phyloP scores from a whole-genome alignment of 2,797 vertebrate species.

The Aviceda leuphotes region DNA sequence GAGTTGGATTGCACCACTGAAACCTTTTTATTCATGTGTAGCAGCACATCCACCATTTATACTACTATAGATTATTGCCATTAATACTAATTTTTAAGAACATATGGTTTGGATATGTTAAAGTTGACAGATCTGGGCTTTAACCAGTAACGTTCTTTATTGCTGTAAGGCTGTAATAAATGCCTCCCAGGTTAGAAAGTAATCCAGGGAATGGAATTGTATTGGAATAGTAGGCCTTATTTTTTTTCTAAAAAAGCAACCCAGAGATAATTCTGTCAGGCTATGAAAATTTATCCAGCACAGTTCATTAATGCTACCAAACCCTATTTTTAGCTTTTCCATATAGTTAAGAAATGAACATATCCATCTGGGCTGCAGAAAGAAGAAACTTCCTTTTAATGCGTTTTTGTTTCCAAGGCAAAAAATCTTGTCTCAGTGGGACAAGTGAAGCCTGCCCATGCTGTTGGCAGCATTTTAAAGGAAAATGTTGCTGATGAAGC shows the following conservation, averaged over 20 bases:
- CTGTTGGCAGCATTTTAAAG: conserved; percentile 21
- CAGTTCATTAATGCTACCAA: conserved; percentile 10
- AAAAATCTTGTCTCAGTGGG: background rate
- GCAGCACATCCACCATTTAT: background rate
- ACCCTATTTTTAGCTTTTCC: conserved; percentile 24
- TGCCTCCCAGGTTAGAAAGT: background rate
- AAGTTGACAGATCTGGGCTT: background rate
- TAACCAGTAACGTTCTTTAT: background rate
- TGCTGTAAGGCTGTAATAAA: background rate
- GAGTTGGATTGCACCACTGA: background rate
- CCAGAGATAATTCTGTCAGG: background rate
- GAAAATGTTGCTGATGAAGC: conserved; percentile 12
- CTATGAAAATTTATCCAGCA: background rate
- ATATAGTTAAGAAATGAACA: background rate
- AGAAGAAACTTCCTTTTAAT: background rate
- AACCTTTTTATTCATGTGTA: background rate
- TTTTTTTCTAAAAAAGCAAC: background rate
- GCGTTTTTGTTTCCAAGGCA: conserved; percentile 22
- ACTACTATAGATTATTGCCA: background rate
- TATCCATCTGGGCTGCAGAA: background rate
- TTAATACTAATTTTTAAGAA: background rate
- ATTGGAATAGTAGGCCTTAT: background rate
- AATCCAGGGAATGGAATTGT: background rate
- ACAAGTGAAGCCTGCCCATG: background rate
- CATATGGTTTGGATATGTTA: background rate